A percentile compares a stretch with the other conserved stretches of the same genome.
These are phyloP conservation scores for Amphiprion clarkii DNA, from an alignment of 2,797 vertebrate species.

Conservation along the genomic window DNA sequence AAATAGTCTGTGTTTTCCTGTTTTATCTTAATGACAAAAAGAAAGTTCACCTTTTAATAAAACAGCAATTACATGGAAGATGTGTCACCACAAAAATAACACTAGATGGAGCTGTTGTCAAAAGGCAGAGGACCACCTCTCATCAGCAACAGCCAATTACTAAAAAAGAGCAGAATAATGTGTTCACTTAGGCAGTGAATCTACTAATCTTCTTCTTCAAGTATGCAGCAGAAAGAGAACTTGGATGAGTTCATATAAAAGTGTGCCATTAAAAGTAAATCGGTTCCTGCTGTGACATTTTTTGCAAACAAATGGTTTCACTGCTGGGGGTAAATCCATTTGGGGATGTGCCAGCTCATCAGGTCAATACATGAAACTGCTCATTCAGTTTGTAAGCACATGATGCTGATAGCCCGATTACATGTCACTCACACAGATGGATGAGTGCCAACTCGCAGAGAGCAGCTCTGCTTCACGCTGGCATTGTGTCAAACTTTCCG, in stretches of 20 bases:
- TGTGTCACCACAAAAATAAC: conserved; percentile 1
- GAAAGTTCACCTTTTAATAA: not conserved
- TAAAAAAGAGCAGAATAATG: not conserved
- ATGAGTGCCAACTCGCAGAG: conserved; percentile 29
- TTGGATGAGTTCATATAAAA: not conserved
- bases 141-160: not conserved
- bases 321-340: not conserved
- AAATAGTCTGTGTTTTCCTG: too few species aligned
- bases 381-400: conserved; percentile 27
- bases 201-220: not conserved
- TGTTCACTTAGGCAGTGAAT: not conserved
- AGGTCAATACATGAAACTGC: conserved; percentile 31
- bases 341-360: conserved; percentile 29
- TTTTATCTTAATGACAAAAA: too few species aligned
- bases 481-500: conserved; percentile 3
- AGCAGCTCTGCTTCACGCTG: not conserved
- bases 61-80: not conserved
- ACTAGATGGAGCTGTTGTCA: conserved; percentile 65
- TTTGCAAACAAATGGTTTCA: not conserved
- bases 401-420: conserved; percentile 32
- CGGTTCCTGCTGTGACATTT: not conserved
- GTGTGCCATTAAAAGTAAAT: not conserved
- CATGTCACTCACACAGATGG: conserved; percentile 32
- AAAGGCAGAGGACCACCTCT: not conserved
- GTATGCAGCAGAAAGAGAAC: not conserved